A percentile compares a stretch with the other conserved stretches of the same genome.
These are phyloP conservation scores for Azorinus chamasolen DNA, from an alignment of 2,888 invertebrate genomes.

Conservation along the genomic window DNA sequence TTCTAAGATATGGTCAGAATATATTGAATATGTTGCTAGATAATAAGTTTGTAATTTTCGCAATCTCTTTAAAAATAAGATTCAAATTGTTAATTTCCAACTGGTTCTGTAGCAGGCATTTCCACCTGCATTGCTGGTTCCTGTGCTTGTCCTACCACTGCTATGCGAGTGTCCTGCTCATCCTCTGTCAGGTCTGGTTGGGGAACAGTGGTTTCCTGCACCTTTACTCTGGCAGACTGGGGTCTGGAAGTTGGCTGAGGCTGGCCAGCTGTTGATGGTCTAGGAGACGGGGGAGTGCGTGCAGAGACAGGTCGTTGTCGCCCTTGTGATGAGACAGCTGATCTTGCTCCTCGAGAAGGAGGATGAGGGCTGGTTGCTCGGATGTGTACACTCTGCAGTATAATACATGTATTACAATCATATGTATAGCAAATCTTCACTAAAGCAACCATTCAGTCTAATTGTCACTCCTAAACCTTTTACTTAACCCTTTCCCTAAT, in stretches of 20 bases:
- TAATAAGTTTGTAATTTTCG: no score
- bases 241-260: conserved; percentile 42
- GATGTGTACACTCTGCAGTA: conserved; percentile 17
- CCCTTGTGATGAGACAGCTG: conserved; percentile 35
- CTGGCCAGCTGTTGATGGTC: conserved; percentile 54
- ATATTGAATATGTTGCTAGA: no score
- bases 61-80: no score
- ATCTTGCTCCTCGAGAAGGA: conserved; percentile 5
- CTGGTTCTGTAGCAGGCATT: conserved; percentile 20
- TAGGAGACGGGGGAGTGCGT: conserved; percentile 52
- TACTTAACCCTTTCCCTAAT: no score
- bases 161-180: background rate
- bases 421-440: no score
- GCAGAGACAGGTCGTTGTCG: conserved; percentile 57
- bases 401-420: no score
- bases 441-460: no score
- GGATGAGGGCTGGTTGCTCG: conserved; percentile 52
- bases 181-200: no score
- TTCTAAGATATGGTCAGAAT: no score
- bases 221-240: conserved; percentile 39
- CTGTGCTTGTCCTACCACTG: conserved; percentile 1
- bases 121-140: conserved; percentile 1
- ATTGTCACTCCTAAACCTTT: no score
- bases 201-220: background rate
- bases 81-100: conserved; percentile 29